Conservation (phyloP, 2,888 invertebrate genomes). For the Orthosia gothica region DNA sequence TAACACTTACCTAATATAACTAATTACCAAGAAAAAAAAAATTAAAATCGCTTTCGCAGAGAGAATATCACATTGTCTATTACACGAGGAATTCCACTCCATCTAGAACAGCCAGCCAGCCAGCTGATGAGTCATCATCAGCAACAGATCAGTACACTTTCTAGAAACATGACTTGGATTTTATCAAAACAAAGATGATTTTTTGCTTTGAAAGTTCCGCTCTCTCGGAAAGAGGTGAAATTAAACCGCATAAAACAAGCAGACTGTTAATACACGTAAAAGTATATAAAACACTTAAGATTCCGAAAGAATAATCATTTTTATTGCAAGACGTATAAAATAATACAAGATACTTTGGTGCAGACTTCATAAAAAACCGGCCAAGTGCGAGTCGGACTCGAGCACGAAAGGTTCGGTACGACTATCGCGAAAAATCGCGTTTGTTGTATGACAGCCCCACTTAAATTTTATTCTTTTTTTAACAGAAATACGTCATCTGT, state of each 20-base stretch:
- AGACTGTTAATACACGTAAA: slow-evolving; percentile 39
- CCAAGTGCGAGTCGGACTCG: too few relatives aligned
- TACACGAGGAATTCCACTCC: background rate
- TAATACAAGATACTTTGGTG: slow-evolving; percentile 12
- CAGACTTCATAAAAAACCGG: slow-evolving; percentile 19
- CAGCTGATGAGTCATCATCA: slow-evolving; percentile 29
- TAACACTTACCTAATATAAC: too few relatives aligned
- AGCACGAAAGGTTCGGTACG: too few relatives aligned
- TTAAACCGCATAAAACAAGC: slow-evolving; percentile 32
- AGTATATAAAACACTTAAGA: slow-evolving; percentile 39
- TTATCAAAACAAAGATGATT: slow-evolving; percentile 59
- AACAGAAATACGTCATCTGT: too few relatives aligned
- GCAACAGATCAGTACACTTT: slow-evolving; percentile 45
- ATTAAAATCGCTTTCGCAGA: background rate
- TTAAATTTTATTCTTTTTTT: too few relatives aligned
- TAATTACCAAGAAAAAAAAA: too few relatives aligned
- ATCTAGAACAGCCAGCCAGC: too few relatives aligned
- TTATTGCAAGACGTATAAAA: slow-evolving; percentile 30
- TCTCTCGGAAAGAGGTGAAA: slow-evolving; percentile 63
- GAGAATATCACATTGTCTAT: background rate
- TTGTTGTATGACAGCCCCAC: too few relatives aligned
- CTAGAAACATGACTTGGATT: slow-evolving; percentile 63
- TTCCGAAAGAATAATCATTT: slow-evolving; percentile 28
- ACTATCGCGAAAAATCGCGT: too few relatives aligned
- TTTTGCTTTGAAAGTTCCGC: slow-evolving; percentile 57